phyloP scores from a whole-genome alignment of 2,113 vertebrate genomes.

The Neodontobutis hainanensis region DNA sequence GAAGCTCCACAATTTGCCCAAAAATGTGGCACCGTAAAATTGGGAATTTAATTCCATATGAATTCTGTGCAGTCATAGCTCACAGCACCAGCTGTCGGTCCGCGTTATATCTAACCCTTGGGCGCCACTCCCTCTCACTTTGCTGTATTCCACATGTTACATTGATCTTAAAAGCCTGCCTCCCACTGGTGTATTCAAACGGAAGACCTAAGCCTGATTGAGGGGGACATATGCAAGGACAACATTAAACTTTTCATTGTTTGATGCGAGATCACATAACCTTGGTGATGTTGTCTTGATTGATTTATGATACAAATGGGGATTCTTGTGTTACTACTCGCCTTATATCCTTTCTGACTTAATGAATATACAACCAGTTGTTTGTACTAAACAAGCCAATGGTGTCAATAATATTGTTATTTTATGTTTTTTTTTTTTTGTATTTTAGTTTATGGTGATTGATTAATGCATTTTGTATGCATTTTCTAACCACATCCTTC shows the following conservation, averaged over 20 bases:
- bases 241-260: slow-evolving; percentile 57
- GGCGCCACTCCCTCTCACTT: slow-evolving; percentile 57
- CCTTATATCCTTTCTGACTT: slow-evolving; percentile 27
- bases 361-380: slow-evolving; percentile 24
- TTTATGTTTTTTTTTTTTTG: too few relatives aligned
- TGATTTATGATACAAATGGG: slow-evolving; percentile 58
- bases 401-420: too few relatives aligned
- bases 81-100: slow-evolving; percentile 71
- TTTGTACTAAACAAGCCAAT: too few relatives aligned
- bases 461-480: background rate
- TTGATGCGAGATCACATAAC: slow-evolving; percentile 47
- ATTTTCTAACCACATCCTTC: slow-evolving; percentile 3
- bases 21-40: slow-evolving; percentile 63
- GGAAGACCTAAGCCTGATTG: slow-evolving; percentile 54
- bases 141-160: slow-evolving; percentile 66
- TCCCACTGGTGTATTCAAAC: slow-evolving; percentile 62
- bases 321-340: slow-evolving; percentile 48
- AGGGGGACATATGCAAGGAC: slow-evolving; percentile 65
- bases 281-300: slow-evolving; percentile 39
- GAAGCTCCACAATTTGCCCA: slow-evolving; percentile 65
- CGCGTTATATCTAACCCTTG: slow-evolving; percentile 64
- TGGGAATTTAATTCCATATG: slow-evolving; percentile 62
- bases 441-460: too few relatives aligned
- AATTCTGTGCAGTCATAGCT: slow-evolving; percentile 63
- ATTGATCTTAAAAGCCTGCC: slow-evolving; percentile 63